Base-by-base conservation (phyloP, 2,888 invertebrate species). In the Melanophora roralis region DNA sequence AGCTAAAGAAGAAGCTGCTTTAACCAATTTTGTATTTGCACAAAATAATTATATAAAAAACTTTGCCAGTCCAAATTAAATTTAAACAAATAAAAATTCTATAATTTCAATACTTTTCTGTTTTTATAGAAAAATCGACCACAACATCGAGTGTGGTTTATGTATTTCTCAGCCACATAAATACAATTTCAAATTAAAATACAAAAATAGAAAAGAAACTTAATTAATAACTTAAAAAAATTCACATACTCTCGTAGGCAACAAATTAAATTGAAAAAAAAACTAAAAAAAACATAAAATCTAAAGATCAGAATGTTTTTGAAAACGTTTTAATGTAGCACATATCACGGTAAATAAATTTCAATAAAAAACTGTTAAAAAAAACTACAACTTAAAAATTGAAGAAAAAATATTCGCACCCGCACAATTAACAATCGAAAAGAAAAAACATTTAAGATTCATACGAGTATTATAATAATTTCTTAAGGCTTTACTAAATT, bases 301-400 rank as follows among this genome's bases (percentile, higher is more conserved):
- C 57, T 55, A 62, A 57, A 68, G 60, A 53, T 43, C 53, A 62
- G 23, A 68, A 62, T 64, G 38, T 69, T 60, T 69, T 34, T 69
- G 74, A 47, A 68, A 62, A 55, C 38, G 32, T 49, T 64, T 69
- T 51, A 60, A 57, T 67, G 36, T 47, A 57, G 47, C 67, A 78
- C 62, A 78, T 73, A 73, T 69, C 78, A 78, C 69, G 74, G 69
- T 57, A 65, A 78, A 74, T 78, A 74, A 74, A 78, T 69, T 57
- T 69, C 27, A 51, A 59, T 64, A 57, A 64, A 57, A 53, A 38
- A 8, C 34, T n/a, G 32, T 34, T 34, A 47, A 43, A 64, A 36
- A 47, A 23, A 51, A 60, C 16, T 11, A 32, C 2, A 9, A 11
- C 14, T 8, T 32, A 12, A 51, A 11, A 64, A 38, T 32, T 23